Conservation (phyloP, 2,888 invertebrate genomes). For the Alitta virens region DNA sequence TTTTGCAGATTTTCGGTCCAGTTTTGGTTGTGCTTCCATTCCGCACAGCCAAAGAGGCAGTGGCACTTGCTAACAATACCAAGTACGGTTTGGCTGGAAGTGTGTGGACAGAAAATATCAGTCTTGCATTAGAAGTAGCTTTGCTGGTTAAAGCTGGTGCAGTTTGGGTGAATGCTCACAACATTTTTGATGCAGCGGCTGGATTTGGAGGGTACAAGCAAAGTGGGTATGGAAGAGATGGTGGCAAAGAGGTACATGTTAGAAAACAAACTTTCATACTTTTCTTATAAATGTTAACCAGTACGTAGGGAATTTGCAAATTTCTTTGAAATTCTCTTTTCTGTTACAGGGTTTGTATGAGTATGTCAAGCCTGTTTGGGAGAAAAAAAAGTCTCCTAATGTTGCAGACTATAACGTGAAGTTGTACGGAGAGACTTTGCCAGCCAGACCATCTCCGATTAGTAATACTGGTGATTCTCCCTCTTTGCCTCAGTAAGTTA, state of each 20-base stretch:
- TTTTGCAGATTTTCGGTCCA: conserved; percentile 56
- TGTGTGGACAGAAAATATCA: conserved; percentile 63
- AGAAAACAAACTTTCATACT: too few species aligned
- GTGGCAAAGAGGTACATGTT: conserved; percentile 56
- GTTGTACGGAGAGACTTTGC: conserved; percentile 45
- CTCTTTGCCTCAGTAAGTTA: background rate
- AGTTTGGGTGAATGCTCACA: conserved; percentile 64
- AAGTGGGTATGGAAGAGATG: conserved; percentile 62
- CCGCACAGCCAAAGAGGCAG: conserved; percentile 63
- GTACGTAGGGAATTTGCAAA: too few species aligned
- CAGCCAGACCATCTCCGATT: conserved; percentile 32
- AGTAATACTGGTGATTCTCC: conserved; percentile 16
- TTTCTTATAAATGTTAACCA: too few species aligned
- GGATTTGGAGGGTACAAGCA: conserved; percentile 60
- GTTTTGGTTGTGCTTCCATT: conserved; percentile 60
- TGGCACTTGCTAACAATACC: conserved; percentile 62
- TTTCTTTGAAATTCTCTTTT: background rate
- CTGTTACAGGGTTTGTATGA: conserved; percentile 50
- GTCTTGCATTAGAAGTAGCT: conserved; percentile 62
- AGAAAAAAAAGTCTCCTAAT: conserved; percentile 28
- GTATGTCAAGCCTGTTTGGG: conserved; percentile 51
- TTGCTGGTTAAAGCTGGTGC: conserved; percentile 60
- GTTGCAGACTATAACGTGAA: conserved; percentile 40
- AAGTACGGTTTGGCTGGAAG: conserved; percentile 61
- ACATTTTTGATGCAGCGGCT: conserved; percentile 60